A percentile compares a stretch with the other conserved stretches of the same genome.
These are phyloP conservation scores for Pheucticus melanocephalus DNA, from an alignment of 2,113 vertebrate species.

Conservation along the genomic window DNA sequence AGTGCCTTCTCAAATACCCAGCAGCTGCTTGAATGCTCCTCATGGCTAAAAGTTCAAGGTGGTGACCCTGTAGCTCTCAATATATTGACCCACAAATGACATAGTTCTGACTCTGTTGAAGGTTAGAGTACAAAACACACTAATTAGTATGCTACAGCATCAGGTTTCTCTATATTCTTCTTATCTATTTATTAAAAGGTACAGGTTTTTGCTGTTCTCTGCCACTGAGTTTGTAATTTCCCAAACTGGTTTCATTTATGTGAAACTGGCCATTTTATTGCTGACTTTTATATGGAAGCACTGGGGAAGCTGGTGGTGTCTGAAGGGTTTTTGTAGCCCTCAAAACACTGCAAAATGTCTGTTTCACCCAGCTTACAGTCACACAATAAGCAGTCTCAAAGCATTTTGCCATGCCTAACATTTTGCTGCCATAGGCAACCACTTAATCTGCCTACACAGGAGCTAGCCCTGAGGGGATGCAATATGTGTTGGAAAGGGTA, in stretches of 20 bases:
- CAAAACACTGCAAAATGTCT: constrained; percentile 3
- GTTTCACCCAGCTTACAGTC: background rate
- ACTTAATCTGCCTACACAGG: constrained; percentile 44
- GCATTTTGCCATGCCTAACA: constrained; percentile 25
- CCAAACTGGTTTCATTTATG: background rate
- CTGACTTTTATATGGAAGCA: background rate
- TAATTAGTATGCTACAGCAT: background rate
- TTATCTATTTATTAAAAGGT: background rate
- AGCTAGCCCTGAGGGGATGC: constrained; percentile 52
- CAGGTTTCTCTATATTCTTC: background rate
- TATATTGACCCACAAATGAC: background rate
- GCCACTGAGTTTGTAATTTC: background rate
- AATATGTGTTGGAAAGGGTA: constrained; percentile 42
- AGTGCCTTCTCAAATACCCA: background rate
- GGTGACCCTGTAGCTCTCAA: background rate
- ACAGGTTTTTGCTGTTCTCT: background rate
- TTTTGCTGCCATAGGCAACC: constrained; percentile 57
- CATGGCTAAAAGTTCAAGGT: background rate
- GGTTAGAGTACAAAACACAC: background rate
- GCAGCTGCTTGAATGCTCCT: background rate
- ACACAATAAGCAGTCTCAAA: constrained; percentile 30
- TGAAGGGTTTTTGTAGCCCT: background rate
- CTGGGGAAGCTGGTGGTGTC: background rate
- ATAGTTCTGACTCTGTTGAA: background rate
- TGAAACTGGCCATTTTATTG: background rate